These are phyloP conservation scores for Phataginus tetradactyla DNA, from an alignment of 2,797 vertebrate species.

Conservation along the genomic window DNA sequence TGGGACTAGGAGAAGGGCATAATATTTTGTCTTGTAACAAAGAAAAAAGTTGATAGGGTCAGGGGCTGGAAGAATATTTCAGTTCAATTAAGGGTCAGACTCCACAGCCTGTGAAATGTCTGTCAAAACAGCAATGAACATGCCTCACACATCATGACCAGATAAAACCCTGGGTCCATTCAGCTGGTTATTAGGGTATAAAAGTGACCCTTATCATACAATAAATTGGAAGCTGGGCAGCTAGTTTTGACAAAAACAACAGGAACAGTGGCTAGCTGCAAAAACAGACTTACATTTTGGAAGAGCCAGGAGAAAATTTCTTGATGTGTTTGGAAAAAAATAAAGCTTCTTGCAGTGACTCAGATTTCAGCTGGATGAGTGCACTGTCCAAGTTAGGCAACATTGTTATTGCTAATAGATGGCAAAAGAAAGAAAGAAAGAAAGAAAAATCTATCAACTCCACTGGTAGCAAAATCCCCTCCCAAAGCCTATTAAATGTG, in stretches of 20 bases:
- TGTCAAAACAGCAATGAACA: constrained; percentile 31
- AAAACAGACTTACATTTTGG: constrained; percentile 40
- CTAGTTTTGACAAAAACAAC: constrained; percentile 41
- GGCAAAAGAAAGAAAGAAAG: not conserved
- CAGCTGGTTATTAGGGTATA: not conserved
- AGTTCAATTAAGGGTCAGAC: constrained; percentile 66
- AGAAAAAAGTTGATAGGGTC: constrained; percentile 31
- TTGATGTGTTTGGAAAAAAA: not conserved
- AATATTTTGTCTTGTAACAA: constrained; percentile 59
- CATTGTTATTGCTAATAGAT: not conserved
- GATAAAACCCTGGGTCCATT: not conserved
- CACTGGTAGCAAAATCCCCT: constrained; percentile 34
- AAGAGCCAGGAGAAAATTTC: constrained; percentile 14
- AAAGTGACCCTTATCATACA: not conserved
- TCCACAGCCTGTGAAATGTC: not conserved
- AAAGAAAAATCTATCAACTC: not conserved
- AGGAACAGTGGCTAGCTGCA: not conserved
- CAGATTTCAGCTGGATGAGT: not conserved
- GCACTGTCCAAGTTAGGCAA: not conserved
- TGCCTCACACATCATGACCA: not conserved
- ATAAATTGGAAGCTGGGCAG: not conserved
- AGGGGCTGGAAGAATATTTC: constrained; percentile 19
- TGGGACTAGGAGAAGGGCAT: not conserved
- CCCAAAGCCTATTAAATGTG: constrained; percentile 12
- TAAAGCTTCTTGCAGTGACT: not conserved